Conservation (phyloP, 2,113 vertebrate genomes). For the Sisor rabdophorus region DNA sequence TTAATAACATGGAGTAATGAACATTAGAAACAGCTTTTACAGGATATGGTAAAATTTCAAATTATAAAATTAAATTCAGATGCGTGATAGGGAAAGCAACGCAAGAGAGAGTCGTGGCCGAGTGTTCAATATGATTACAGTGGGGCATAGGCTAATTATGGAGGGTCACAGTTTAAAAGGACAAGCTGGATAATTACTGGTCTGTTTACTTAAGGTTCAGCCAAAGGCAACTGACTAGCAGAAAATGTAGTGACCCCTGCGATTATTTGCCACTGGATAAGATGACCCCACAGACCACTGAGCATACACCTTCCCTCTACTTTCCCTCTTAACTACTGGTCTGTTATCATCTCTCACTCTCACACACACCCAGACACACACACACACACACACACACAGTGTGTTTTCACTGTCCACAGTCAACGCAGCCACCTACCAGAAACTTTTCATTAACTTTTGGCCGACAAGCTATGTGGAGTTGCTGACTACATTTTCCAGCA, state of each 20-base stretch:
- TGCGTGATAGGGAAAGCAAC: conserved; percentile 15
- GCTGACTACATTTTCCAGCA: no score
- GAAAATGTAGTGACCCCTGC: conserved; percentile 36
- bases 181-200: conserved; percentile 21
- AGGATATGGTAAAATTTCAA: neutral
- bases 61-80: conserved; percentile 11
- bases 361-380: no score
- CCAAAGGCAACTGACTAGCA: conserved; percentile 38
- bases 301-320: neutral
- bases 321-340: neutral
- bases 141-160: conserved; percentile 37
- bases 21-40: neutral
- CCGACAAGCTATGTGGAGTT: no score
- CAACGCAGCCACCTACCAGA: no score
- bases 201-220: conserved; percentile 26
- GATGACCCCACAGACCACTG: neutral
- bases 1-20: neutral
- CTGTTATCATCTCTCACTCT: neutral
- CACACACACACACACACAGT: no score
- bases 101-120: neutral
- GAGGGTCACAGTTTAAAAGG: conserved; percentile 17
- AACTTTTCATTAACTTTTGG: no score
- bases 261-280: conserved; percentile 27
- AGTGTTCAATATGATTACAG: conserved; percentile 30
- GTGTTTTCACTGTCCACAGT: no score